Percentiles rank a stretch among this genome's conserved stretches.
Evolutionary conservation across 2,113 vertebrate species (phyloP).

Genomic region (Megalops atlanticus): DNA sequence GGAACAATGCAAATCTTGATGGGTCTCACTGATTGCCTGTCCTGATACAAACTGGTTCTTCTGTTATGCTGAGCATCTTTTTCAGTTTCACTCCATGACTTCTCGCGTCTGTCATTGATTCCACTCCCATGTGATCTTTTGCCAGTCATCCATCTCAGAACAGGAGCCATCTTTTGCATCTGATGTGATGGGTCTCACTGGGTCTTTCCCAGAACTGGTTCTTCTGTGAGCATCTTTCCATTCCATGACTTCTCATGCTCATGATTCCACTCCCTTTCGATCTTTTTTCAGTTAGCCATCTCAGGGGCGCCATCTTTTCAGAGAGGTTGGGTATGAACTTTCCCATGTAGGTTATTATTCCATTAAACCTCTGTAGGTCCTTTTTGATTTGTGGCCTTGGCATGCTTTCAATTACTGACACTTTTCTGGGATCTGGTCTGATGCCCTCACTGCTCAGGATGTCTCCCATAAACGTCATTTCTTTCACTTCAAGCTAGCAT

Average conservation of each 20-base stretch:
- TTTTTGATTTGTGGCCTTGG: not conserved
- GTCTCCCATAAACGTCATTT: conserved; percentile 17
- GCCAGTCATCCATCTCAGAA: too few species aligned
- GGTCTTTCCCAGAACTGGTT: conserved; percentile 27
- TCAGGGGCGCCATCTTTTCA: conserved; percentile 14
- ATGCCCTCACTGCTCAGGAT: conserved; percentile 2
- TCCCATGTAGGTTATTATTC: conserved; percentile 28
- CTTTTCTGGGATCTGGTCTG: not conserved
- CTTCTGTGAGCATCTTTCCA: not conserved
- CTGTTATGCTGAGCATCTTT: conserved; percentile 28
- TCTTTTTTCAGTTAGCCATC: conserved; percentile 18
- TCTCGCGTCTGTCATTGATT: conserved; percentile 22
- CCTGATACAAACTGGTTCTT: conserved; percentile 13
- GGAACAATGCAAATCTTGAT: too few species aligned
- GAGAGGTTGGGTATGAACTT: conserved; percentile 37
- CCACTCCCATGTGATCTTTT: too few species aligned
- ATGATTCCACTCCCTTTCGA: conserved; percentile 24
- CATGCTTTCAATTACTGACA: conserved; percentile 17
- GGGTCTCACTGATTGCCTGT: not conserved
- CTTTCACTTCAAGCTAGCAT: not conserved
- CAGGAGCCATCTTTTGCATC: conserved; percentile 37
- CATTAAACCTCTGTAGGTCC: not conserved
- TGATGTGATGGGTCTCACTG: conserved; percentile 16
- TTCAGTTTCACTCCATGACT: conserved; percentile 4
- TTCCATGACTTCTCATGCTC: conserved; percentile 19